Conservation (phyloP, 2,797 vertebrate species). For the Micrastur ruficollis region DNA sequence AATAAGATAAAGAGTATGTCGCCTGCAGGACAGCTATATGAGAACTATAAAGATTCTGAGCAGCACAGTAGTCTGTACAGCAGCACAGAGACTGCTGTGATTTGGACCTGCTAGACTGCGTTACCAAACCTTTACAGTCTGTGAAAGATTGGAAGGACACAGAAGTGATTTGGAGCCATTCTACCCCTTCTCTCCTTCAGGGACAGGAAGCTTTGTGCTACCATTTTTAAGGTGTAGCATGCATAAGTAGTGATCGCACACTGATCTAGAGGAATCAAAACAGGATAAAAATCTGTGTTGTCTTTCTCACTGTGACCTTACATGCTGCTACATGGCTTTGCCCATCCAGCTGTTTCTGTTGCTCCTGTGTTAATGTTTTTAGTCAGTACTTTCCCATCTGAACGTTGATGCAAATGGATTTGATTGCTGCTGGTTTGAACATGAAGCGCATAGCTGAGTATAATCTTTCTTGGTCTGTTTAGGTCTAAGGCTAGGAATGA, state of each 20-base stretch:
- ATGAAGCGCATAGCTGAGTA: not conserved
- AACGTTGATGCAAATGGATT: not conserved
- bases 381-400: not conserved
- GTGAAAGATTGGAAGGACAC: not conserved
- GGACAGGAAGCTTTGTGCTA: not conserved
- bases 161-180: not conserved
- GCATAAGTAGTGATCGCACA: not conserved
- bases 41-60: not conserved
- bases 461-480: not conserved
- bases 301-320: not conserved
- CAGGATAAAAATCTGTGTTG: not conserved
- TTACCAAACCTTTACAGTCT: not conserved
- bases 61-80: not conserved
- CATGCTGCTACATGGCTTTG: not conserved
- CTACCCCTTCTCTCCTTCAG: fast-evolving
- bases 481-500: not conserved
- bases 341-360: not conserved
- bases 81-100: not conserved
- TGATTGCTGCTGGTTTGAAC: constrained; percentile 30
- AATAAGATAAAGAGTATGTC: not conserved
- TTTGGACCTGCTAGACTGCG: fast-evolving
- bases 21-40: not conserved
- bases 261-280: not conserved
- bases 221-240: not conserved
- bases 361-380: not conserved